Percentiles rank a stretch among this genome's conserved stretches.
These are phyloP conservation scores for Chamaetylas fuelleborni DNA, from an alignment of 2,113 vertebrate species.

Conservation along the genomic window DNA sequence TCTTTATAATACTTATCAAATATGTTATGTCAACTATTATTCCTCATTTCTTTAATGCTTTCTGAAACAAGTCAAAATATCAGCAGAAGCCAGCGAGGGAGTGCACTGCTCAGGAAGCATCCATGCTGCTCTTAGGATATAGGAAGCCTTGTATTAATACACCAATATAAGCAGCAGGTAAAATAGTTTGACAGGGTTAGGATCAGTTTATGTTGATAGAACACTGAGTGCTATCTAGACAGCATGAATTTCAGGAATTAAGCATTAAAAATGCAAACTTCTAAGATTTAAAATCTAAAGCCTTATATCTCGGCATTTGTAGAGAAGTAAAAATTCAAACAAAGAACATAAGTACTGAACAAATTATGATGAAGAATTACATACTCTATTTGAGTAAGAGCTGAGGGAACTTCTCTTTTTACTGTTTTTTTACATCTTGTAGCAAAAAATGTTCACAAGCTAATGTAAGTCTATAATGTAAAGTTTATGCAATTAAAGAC, in stretches of 20 bases:
- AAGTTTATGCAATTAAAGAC: slow-evolving; percentile 77
- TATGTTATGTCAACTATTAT: neutral
- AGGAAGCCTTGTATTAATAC: slow-evolving; percentile 53
- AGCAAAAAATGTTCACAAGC: slow-evolving; percentile 62
- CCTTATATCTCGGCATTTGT: slow-evolving; percentile 19
- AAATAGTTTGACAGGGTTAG: slow-evolving; percentile 47
- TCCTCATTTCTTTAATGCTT: slow-evolving; percentile 51
- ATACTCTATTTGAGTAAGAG: slow-evolving; percentile 25
- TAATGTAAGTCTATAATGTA: slow-evolving; percentile 70
- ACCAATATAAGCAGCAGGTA: slow-evolving; percentile 45
- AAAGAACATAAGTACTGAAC: neutral
- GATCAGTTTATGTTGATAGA: slow-evolving; percentile 17
- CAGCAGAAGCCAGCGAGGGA: slow-evolving; percentile 58
- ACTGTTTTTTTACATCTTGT: slow-evolving; percentile 17
- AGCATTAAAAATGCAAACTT: neutral
- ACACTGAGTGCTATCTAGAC: slow-evolving; percentile 47
- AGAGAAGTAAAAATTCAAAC: slow-evolving; percentile 33
- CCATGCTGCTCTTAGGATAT: neutral
- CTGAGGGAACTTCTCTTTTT: slow-evolving; percentile 1
- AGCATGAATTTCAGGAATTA: slow-evolving; percentile 48
- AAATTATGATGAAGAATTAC: neutral
- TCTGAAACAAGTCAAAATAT: slow-evolving; percentile 50
- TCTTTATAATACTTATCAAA: neutral
- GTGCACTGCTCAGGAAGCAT: slow-evolving; percentile 37
- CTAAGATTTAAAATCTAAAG: neutral